Percentiles rank a stretch among this genome's conserved stretches.
phyloP scores from a whole-genome alignment of 2,888 invertebrate genomes.

The Ctenicera cuprea region DNA sequence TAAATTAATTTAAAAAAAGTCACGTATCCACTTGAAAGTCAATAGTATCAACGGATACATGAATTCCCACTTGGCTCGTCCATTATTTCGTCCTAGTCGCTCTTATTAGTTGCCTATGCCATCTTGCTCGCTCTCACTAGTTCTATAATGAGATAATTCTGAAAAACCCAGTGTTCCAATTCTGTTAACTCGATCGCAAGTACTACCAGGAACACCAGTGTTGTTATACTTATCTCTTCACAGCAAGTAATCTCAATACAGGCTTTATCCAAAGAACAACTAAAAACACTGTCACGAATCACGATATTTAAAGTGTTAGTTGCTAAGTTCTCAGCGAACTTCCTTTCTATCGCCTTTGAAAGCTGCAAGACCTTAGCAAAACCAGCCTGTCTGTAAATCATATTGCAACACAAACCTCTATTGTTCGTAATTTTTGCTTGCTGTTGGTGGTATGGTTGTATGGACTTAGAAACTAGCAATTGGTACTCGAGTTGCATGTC shows the following conservation, averaged over 20 bases:
- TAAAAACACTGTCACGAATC: slow-evolving; percentile 19
- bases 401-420: slow-evolving; percentile 43
- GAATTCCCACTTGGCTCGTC: no score
- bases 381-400: slow-evolving; percentile 41
- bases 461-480: slow-evolving; percentile 21
- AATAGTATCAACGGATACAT: no score
- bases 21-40: no score
- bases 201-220: not conserved
- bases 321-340: slow-evolving; percentile 25
- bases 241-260: not conserved
- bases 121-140: no score
- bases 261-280: slow-evolving; percentile 2
- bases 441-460: slow-evolving; percentile 26
- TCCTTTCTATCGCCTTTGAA: slow-evolving; percentile 39
- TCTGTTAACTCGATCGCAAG: no score
- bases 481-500: slow-evolving; percentile 35
- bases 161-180: no score
- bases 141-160: no score
- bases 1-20: no score
- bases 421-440: slow-evolving; percentile 39
- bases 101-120: no score
- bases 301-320: slow-evolving; percentile 15
- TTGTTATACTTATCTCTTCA: not conserved
- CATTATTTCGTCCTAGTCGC: no score
- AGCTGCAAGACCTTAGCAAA: slow-evolving; percentile 36